These are phyloP conservation scores for Drosophila mimica DNA, from an alignment of 2,888 invertebrate genomes.

Conservation along the genomic window DNA sequence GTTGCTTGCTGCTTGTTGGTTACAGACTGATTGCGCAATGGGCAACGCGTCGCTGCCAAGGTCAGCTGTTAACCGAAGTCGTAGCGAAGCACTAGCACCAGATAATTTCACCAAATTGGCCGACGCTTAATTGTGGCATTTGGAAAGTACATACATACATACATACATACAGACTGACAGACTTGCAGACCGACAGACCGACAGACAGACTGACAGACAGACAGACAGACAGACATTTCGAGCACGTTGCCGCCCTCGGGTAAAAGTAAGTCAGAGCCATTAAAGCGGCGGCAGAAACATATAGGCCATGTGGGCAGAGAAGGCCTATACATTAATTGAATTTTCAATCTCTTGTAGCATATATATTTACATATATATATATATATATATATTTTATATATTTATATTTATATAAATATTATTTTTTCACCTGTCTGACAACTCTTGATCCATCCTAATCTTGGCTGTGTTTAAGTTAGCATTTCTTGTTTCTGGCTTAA, in stretches of 20 bases:
- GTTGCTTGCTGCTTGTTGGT: background rate
- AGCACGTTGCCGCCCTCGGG: constrained; percentile 8
- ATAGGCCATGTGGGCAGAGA: background rate
- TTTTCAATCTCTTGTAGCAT: background rate
- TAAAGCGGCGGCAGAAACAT: background rate
- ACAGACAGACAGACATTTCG: background rate
- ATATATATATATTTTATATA: background rate
- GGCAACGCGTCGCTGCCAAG: constrained; percentile 56
- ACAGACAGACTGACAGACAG: background rate
- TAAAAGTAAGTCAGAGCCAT: constrained; percentile 34
- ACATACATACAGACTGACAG: background rate
- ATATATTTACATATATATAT: background rate
- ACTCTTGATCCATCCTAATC: background rate
- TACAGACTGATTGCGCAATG: constrained; percentile 33
- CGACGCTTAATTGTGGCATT: constrained; percentile 42
- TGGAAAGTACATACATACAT: constrained; percentile 25
- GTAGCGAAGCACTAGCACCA: constrained; percentile 8
- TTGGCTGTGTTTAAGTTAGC: background rate
- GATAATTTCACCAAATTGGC: constrained; percentile 54
- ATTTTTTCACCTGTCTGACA: background rate
- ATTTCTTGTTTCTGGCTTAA: background rate
- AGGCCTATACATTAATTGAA: background rate
- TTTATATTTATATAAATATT: background rate
- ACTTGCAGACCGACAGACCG: background rate
- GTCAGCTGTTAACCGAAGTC: constrained; percentile 41